A percentile compares a stretch with the other conserved stretches of the same genome.
These are phyloP conservation scores for Ciconia boyciana DNA, from an alignment of 2,113 vertebrate genomes.

Conservation along the genomic window DNA sequence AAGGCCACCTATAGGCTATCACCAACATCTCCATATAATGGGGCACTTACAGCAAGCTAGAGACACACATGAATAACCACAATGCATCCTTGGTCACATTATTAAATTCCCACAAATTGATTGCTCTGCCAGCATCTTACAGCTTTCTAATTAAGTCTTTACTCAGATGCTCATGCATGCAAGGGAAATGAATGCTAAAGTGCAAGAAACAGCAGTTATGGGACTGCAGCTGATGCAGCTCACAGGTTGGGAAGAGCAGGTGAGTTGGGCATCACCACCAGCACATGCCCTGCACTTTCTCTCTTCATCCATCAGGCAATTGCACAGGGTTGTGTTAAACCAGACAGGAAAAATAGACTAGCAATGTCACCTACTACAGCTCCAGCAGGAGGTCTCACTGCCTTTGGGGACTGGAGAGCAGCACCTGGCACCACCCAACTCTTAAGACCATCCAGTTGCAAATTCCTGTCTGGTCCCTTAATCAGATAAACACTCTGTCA, in stretches of 20 bases:
- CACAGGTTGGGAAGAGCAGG: not conserved
- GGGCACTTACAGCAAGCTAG: not conserved
- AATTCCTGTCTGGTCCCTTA: not conserved
- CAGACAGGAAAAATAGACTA: not conserved
- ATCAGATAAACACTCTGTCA: not conserved
- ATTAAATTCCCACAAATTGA: not conserved
- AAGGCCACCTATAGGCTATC: not conserved
- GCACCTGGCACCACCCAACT: not conserved
- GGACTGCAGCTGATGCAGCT: not conserved
- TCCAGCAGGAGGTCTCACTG: not conserved
- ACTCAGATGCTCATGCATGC: not conserved
- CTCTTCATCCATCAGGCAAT: not conserved
- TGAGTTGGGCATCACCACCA: not conserved
- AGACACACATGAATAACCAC: not conserved
- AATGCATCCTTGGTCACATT: not conserved
- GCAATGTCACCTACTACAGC: not conserved
- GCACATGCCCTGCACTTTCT: accelerated
- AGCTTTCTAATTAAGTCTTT: not conserved
- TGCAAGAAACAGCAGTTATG: not conserved
- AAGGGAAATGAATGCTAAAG: not conserved
- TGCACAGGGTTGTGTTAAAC: not conserved
- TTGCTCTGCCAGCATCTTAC: not conserved
- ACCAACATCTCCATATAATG: not conserved
- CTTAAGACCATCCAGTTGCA: not conserved
- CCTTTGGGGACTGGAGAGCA: not conserved